phyloP scores from a whole-genome alignment of 2,797 vertebrate species.

The Mormyrops boulengeri region DNA sequence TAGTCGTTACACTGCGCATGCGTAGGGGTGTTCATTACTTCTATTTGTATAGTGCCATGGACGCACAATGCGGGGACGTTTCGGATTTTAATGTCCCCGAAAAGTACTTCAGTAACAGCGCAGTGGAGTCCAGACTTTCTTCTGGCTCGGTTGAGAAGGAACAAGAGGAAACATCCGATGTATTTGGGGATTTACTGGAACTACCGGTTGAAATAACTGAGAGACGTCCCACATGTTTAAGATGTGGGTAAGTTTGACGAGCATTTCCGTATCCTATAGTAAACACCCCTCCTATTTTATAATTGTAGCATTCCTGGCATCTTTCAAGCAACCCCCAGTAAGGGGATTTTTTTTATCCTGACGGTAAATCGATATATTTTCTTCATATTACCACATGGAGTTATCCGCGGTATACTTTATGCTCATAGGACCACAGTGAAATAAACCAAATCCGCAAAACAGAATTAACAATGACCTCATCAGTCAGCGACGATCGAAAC shows the following conservation, averaged over 20 bases:
- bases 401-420: not conserved
- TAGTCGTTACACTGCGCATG: not conserved
- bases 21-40: not conserved
- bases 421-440: not conserved
- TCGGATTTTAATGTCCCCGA: constrained; percentile 17
- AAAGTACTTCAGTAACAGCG: constrained; percentile 12
- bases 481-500: not conserved
- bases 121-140: constrained; percentile 29
- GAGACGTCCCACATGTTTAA: constrained; percentile 76
- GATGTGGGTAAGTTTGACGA: constrained; percentile 72
- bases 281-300: not conserved
- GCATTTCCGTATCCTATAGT: constrained; percentile 2
- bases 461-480: not conserved
- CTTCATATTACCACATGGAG: not conserved
- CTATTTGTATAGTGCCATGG: constrained; percentile 23
- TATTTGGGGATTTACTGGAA: constrained; percentile 69
- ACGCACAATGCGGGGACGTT: constrained; percentile 24
- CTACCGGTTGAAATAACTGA: constrained; percentile 74
- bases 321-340: not conserved
- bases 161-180: constrained; percentile 38
- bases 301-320: not conserved
- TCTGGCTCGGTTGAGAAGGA: not conserved
- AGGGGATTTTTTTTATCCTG: not conserved
- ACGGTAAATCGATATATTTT: not conserved
- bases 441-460: too few relatives aligned